These are phyloP conservation scores for Drosophila rufa DNA, from an alignment of 1,140 invertebrate species.

Conservation along the genomic window DNA sequence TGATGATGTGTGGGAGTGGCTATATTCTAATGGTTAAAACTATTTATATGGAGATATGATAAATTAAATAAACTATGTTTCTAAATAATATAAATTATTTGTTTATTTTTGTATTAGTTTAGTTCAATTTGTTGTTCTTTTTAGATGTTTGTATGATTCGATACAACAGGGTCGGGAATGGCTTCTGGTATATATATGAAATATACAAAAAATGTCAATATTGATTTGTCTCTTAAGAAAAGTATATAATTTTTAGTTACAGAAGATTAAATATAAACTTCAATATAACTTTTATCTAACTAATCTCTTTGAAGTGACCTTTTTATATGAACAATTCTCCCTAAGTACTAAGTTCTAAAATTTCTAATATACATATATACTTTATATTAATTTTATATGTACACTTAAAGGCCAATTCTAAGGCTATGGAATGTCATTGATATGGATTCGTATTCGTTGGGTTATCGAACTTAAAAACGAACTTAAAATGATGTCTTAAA, in stretches of 20 bases:
- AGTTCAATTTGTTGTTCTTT: background rate
- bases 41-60: background rate
- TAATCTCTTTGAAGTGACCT: slow-evolving; percentile 14
- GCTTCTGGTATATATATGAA: background rate
- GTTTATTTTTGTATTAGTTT: background rate
- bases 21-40: slow-evolving; percentile 10
- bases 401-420: slow-evolving; percentile 48
- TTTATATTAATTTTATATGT: slow-evolving; percentile 35
- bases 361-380: slow-evolving; percentile 17
- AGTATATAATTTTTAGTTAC: background rate
- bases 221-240: too few relatives aligned
- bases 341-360: background rate
- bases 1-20: slow-evolving; percentile 36
- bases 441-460: slow-evolving; percentile 84
- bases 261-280: background rate
- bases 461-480: slow-evolving; percentile 66
- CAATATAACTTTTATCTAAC: background rate
- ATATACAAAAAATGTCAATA: background rate
- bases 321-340: slow-evolving; percentile 5
- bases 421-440: slow-evolving; percentile 79
- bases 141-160: background rate
- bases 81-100: slow-evolving; percentile 11
- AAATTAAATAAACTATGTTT: slow-evolving; percentile 1
- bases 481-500: slow-evolving; percentile 15
- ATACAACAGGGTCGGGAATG: background rate